These are phyloP conservation scores for Atlantisia rogersi DNA, from an alignment of 2,113 vertebrate genomes.

Conservation along the genomic window DNA sequence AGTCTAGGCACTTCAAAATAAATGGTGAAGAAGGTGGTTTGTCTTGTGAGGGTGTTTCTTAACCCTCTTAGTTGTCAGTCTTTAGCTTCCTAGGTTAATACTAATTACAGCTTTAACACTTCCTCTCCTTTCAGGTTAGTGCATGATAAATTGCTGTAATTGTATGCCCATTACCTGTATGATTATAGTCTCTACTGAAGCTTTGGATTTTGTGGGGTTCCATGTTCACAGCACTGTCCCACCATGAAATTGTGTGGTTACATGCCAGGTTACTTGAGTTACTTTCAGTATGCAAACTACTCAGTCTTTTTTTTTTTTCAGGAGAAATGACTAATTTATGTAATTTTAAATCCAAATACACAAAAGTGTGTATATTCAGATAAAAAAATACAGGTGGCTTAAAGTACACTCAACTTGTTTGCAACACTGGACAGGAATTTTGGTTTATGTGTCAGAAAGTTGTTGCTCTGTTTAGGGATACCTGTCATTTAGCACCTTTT, in stretches of 20 bases:
- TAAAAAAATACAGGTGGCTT: background rate
- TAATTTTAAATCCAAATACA: background rate
- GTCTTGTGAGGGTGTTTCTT: background rate
- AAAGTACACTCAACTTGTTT: background rate
- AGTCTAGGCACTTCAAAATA: background rate
- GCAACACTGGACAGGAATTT: background rate
- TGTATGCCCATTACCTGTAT: background rate
- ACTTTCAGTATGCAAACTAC: background rate
- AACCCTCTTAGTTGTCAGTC: background rate
- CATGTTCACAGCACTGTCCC: background rate
- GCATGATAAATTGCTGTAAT: background rate
- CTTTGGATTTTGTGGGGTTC: background rate
- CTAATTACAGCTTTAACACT: background rate
- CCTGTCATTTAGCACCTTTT: slow-evolving; percentile 4
- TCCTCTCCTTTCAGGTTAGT: background rate
- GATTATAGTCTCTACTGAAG: background rate
- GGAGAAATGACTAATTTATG: background rate
- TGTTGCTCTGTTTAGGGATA: background rate
- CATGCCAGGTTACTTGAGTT: background rate
- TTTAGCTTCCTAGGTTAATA: background rate
- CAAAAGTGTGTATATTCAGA: background rate
- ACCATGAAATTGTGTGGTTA: background rate
- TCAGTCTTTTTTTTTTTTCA: background rate
- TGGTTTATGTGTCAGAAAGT: background rate
- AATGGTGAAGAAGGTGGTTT: background rate